A percentile compares a stretch with the other conserved stretches of the same genome.
Evolutionary conservation across 2,888 invertebrate genomes (phyloP).

Genomic region (Lepidonotus clava): DNA sequence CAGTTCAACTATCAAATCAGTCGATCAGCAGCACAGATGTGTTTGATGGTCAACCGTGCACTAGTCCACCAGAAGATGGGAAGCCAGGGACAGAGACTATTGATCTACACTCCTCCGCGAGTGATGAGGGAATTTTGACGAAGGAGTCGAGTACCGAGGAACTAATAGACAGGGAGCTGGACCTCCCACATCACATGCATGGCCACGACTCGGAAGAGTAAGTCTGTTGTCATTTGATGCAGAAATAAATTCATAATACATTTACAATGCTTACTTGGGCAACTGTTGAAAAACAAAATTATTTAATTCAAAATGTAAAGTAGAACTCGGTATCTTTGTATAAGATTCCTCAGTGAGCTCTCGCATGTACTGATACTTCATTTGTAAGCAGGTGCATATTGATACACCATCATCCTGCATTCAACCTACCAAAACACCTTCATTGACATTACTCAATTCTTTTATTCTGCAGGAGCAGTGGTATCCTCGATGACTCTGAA

Average conservation of each 20-base stretch:
- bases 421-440: not conserved
- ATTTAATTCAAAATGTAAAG: too few species aligned
- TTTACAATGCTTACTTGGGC: too few species aligned
- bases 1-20: too few species aligned
- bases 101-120: conserved; percentile 81
- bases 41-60: not conserved
- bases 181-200: not conserved
- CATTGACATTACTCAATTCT: not conserved
- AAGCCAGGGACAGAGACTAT: conserved; percentile 32
- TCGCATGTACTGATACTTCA: too few species aligned
- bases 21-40: too few species aligned
- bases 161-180: conserved; percentile 61
- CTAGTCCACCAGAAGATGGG: conserved; percentile 9
- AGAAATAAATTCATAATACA: too few species aligned
- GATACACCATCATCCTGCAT: not conserved
- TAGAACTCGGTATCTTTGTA: too few species aligned
- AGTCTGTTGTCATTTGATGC: too few species aligned
- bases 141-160: conserved; percentile 84
- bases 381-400: too few species aligned
- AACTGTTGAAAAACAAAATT: too few species aligned
- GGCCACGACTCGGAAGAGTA: conserved; percentile 69
- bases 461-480: conserved; percentile 82
- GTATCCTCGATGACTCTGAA: conserved; percentile 83
- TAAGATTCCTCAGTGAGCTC: too few species aligned
- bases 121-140: conserved; percentile 82